Conservation (phyloP, 2,113 vertebrate species). For the Pollimyrus isidori region DNA sequence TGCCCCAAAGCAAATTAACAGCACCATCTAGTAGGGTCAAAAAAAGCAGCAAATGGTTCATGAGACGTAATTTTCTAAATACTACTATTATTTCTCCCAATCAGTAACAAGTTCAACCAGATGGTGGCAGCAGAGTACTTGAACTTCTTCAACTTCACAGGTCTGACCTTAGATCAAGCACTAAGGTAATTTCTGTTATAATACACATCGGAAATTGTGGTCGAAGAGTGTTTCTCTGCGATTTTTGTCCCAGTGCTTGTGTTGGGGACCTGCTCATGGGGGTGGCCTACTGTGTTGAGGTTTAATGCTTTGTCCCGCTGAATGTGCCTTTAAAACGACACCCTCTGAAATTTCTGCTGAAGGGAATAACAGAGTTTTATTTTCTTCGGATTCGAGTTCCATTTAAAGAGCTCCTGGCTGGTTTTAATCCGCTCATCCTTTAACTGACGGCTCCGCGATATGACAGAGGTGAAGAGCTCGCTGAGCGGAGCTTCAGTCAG, state of each 20-base stretch:
- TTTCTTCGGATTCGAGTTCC: not conserved
- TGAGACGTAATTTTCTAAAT: not conserved
- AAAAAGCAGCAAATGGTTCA: not conserved
- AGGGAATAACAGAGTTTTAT: not conserved
- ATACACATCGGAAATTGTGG: not conserved
- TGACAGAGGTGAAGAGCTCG: not conserved
- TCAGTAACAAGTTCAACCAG: slow-evolving; percentile 71
- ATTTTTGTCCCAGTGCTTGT: not conserved
- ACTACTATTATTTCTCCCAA: not conserved
- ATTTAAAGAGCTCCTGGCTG: not conserved
- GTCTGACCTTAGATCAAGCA: slow-evolving; percentile 61
- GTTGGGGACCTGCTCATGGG: not conserved
- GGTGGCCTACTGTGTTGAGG: not conserved
- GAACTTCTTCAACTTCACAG: slow-evolving; percentile 66
- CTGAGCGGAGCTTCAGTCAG: not conserved
- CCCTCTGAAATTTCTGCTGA: not conserved
- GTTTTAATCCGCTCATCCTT: not conserved
- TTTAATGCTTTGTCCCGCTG: not conserved
- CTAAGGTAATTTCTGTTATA: slow-evolving; percentile 52
- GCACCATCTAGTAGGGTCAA: not conserved
- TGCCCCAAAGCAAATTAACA: not conserved
- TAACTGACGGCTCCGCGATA: not conserved
- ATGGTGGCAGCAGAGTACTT: slow-evolving; percentile 71
- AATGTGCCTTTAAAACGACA: not conserved
- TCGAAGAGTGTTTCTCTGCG: not conserved